A percentile compares a stretch with the other conserved stretches of the same genome.
These are phyloP conservation scores for Coptodon rendalli DNA, from an alignment of 2,113 vertebrate genomes.

Conservation along the genomic window DNA sequence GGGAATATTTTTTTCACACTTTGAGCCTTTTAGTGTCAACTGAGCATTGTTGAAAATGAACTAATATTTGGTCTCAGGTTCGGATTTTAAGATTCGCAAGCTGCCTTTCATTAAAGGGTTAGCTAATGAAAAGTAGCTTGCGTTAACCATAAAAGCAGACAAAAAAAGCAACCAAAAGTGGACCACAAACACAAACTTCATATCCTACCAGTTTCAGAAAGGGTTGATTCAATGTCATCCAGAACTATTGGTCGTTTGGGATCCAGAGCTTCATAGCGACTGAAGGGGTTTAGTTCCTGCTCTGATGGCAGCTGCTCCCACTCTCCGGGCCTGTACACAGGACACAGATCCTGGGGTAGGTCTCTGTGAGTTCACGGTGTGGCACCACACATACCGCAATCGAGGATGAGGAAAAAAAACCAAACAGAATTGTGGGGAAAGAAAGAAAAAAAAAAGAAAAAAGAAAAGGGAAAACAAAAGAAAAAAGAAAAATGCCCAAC, in stretches of 20 bases:
- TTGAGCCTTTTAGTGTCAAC: neutral
- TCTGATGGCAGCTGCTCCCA: constrained; percentile 97
- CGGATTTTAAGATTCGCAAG: neutral
- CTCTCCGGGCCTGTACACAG: constrained; percentile 98
- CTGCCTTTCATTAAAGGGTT: neutral
- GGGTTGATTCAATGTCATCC: constrained; percentile 58
- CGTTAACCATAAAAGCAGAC: neutral
- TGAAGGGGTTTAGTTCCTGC: constrained; percentile 92
- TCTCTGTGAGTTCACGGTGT: constrained; percentile 82
- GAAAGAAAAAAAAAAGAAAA: fast-evolving
- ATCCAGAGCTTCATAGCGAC: constrained; percentile 85
- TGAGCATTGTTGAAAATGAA: neutral
- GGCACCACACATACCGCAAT: constrained; percentile 50
- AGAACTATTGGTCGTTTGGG: constrained; percentile 76
- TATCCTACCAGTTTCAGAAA: constrained; percentile 49
- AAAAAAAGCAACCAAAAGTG: neutral
- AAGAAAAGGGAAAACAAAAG: neutral
- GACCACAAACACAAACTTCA: neutral
- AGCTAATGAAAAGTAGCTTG: neutral
- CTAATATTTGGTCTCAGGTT: neutral
- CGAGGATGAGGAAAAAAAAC: neutral
- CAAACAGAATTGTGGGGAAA: neutral
- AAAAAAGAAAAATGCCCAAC: constrained; percentile 51
- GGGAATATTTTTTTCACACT: neutral
- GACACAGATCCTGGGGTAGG: constrained; percentile 98